These are phyloP conservation scores for Clarias laeviceps DNA, from an alignment of 2,797 vertebrate species.

Conservation along the genomic window DNA sequence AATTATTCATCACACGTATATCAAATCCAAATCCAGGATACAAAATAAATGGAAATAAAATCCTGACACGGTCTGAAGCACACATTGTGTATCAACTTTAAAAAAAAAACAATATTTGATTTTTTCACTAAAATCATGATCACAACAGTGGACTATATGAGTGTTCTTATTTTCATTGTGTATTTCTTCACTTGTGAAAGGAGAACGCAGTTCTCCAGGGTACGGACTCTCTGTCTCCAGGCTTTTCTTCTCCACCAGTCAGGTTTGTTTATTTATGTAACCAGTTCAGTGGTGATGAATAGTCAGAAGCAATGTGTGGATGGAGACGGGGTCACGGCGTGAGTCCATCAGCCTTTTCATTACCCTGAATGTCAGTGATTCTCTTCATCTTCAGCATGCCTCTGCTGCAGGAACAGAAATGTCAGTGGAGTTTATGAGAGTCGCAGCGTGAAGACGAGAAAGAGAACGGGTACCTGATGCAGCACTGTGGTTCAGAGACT, in stretches of 20 bases:
- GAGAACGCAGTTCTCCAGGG: not conserved
- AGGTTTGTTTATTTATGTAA: slow-evolving; percentile 69
- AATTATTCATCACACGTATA: not conserved
- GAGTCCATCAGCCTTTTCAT: slow-evolving; percentile 69
- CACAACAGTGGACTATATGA: not conserved
- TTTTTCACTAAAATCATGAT: not conserved
- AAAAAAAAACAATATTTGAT: not conserved
- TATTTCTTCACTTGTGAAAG: not conserved
- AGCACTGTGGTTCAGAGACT: not conserved
- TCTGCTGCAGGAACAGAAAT: slow-evolving; percentile 74
- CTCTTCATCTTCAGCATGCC: slow-evolving; percentile 71
- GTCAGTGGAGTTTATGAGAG: slow-evolving; percentile 74
- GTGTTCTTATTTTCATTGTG: not conserved
- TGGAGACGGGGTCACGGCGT: slow-evolving; percentile 73
- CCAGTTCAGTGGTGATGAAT: slow-evolving; percentile 77
- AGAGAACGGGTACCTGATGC: not conserved
- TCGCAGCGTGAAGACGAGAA: slow-evolving; percentile 54
- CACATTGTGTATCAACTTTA: not conserved
- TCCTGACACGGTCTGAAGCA: not conserved
- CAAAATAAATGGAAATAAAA: not conserved
- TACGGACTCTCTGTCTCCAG: slow-evolving; percentile 18
- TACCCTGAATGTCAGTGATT: slow-evolving; percentile 82
- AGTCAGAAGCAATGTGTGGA: slow-evolving; percentile 66
- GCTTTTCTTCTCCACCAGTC: slow-evolving; percentile 63
- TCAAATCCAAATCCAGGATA: not conserved